Evolutionary conservation across 2,888 invertebrate genomes (phyloP).

Genomic region (Eledona agricola): DNA sequence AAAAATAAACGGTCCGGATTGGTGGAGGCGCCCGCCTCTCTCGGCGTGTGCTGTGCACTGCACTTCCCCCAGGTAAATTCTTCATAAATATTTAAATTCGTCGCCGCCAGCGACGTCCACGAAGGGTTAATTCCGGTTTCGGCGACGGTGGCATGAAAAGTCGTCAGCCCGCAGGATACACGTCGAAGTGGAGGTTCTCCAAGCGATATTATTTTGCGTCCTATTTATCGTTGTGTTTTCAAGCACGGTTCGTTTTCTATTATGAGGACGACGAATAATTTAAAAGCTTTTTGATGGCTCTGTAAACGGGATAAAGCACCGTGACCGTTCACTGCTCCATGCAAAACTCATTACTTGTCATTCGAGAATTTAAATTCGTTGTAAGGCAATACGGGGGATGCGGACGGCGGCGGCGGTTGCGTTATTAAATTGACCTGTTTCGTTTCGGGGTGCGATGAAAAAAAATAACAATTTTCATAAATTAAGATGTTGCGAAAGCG

Average conservation of each 20-base stretch:
- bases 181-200: slow-evolving; percentile 18
- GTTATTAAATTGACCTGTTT: too few species aligned
- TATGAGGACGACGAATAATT: slow-evolving; percentile 35
- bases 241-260: slow-evolving; percentile 33
- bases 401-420: too few species aligned
- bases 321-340: slow-evolving; percentile 35
- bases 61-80: slow-evolving; percentile 17
- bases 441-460: too few species aligned
- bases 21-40: slow-evolving; percentile 3
- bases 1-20: slow-evolving; percentile 27
- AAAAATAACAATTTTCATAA: too few species aligned
- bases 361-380: slow-evolving; percentile 31
- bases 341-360: slow-evolving; percentile 37
- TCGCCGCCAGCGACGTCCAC: slow-evolving; percentile 19
- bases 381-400: slow-evolving; percentile 33
- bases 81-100: slow-evolving; percentile 28
- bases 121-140: slow-evolving; percentile 19
- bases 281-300: slow-evolving; percentile 36
- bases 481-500: too few species aligned
- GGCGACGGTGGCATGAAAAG: neutral
- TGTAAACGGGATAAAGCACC: slow-evolving; percentile 37
- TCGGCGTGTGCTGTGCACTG: slow-evolving; percentile 14
- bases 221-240: slow-evolving; percentile 40
- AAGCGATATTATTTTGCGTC: slow-evolving; percentile 44
- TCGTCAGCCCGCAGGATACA: too few species aligned